A percentile compares a stretch with the other conserved stretches of the same genome.
Evolutionary conservation across 53 echinoderm and acorn worm species (phyloP).

Genomic region (Holothuria leucospilota): DNA sequence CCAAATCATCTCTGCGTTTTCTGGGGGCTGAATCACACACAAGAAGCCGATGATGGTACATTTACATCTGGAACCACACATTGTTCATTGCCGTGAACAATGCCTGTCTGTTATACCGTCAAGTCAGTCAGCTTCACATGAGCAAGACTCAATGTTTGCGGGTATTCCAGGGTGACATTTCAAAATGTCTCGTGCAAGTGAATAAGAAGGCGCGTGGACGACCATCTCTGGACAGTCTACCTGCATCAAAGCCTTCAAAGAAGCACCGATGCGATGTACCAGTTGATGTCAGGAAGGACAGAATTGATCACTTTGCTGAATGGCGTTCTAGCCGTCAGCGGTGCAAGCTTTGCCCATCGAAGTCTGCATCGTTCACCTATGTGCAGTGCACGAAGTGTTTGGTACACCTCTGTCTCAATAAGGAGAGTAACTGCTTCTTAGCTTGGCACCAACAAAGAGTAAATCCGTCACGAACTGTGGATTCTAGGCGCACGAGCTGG

Average conservation of each 20-base stretch:
- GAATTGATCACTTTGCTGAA: constrained; percentile 52
- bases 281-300: constrained; percentile 40
- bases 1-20: too few species aligned
- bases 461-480: too few species aligned
- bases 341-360: constrained; percentile 28
- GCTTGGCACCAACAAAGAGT: constrained; percentile 22
- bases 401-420: constrained; percentile 46
- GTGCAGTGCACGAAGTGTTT: constrained; percentile 34
- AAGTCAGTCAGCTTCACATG: constrained; percentile 9
- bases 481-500: too few species aligned
- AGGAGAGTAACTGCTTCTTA: constrained; percentile 44
- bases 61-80: constrained; percentile 58
- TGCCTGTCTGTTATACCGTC: constrained; percentile 56
- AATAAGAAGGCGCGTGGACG: constrained; percentile 30
- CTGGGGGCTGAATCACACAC: constrained; percentile 21
- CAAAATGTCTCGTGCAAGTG: constrained; percentile 2
- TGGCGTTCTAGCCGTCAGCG: constrained; percentile 41
- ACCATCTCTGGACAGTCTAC: constrained; percentile 26
- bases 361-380: constrained; percentile 14
- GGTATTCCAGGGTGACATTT: constrained; percentile 37
- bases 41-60: constrained; percentile 50
- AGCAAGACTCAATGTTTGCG: constrained; percentile 8
- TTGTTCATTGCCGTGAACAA: constrained; percentile 55
- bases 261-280: background rate
- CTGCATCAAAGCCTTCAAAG: background rate